These are phyloP conservation scores for Rousettus madagascariensis DNA, from an alignment of 2,797 vertebrate species.

Conservation along the genomic window DNA sequence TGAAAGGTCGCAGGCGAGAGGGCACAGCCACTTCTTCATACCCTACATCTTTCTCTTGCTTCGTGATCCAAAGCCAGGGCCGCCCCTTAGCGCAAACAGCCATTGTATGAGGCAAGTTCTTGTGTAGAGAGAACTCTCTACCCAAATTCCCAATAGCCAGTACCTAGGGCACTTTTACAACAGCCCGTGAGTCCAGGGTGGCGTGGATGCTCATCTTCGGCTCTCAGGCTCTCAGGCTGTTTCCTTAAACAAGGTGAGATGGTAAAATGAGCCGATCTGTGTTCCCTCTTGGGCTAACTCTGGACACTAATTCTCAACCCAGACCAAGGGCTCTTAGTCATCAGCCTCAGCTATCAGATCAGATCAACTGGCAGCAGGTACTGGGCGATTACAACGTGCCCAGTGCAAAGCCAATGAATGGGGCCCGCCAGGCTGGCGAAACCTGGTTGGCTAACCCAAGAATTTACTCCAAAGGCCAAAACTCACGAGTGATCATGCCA, in stretches of 20 bases:
- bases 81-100: not conserved
- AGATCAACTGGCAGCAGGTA: not conserved
- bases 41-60: not conserved
- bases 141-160: not conserved
- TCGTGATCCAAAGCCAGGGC: not conserved
- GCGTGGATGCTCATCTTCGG: fast-evolving
- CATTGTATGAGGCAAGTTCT: fast-evolving
- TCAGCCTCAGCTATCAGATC: not conserved
- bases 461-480: not conserved
- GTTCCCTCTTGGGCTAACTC: not conserved
- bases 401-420: not conserved
- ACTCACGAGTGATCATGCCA: not conserved
- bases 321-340: not conserved
- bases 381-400: fast-evolving
- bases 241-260: not conserved
- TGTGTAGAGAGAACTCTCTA: not conserved
- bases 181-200: not conserved
- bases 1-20: not conserved
- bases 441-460: not conserved
- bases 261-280: not conserved
- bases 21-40: not conserved
- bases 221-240: not conserved
- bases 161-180: not conserved
- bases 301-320: not conserved
- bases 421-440: not conserved